A percentile compares a stretch with the other conserved stretches of the same genome.
Evolutionary conservation across 2,888 invertebrate species (phyloP).

Genomic region (Troides helena): DNA sequence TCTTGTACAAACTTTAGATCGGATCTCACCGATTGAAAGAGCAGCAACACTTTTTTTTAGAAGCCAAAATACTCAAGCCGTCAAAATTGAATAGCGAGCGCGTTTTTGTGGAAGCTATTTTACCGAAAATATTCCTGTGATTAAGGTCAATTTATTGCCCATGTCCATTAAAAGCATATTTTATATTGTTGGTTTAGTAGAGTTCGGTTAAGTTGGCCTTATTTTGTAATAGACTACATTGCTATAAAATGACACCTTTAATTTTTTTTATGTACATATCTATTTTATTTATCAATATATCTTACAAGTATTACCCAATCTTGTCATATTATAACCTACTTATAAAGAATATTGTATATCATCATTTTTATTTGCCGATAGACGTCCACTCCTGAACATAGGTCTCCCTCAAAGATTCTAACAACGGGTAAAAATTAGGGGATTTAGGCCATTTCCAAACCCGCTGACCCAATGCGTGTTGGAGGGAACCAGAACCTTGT

Average conservation of each 20-base stretch:
- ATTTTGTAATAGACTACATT: constrained; percentile 46
- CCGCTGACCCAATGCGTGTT: too few species aligned
- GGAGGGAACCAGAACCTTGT: too few species aligned
- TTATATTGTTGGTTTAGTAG: constrained; percentile 70
- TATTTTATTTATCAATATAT: background rate
- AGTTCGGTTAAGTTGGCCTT: constrained; percentile 52
- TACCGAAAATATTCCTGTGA: constrained; percentile 73
- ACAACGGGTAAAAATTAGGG: too few species aligned
- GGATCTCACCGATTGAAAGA: constrained; percentile 64
- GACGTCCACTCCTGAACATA: too few species aligned
- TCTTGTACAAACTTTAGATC: constrained; percentile 73
- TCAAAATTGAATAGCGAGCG: constrained; percentile 70
- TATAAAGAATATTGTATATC: background rate
- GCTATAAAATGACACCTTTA: background rate
- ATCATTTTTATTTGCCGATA: too few species aligned
- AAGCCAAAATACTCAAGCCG: constrained; percentile 58
- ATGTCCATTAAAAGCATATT: constrained; percentile 69
- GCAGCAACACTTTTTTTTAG: constrained; percentile 53
- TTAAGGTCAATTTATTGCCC: constrained; percentile 71
- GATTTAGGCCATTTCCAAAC: too few species aligned
- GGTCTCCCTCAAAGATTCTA: too few species aligned
- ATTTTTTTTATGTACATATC: background rate
- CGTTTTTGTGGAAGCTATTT: constrained; percentile 60
- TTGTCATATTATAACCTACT: background rate
- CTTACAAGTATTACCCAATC: background rate